Conservation (phyloP, 2,888 invertebrate genomes). For the Opisthograptis luteolata region DNA sequence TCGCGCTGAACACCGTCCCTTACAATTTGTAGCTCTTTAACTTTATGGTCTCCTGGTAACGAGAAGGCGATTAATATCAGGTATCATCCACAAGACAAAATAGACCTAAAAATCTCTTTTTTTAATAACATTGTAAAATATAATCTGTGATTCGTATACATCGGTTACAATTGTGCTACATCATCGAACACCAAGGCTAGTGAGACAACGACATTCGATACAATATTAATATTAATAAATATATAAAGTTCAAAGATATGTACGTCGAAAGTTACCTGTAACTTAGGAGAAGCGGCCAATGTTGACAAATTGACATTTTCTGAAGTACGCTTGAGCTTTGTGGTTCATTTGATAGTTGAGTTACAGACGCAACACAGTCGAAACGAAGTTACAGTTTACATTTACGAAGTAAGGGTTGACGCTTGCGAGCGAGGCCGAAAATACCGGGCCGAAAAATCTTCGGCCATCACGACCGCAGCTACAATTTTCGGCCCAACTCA, state of each 20-base stretch:
- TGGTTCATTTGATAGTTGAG: conserved; percentile 51
- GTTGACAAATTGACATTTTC: conserved; percentile 75
- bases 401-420: conserved; percentile 32
- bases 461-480: conserved; percentile 1
- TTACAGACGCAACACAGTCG: conserved; percentile 63
- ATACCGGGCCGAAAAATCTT: conserved; percentile 19
- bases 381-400: conserved; percentile 49
- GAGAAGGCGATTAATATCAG: conserved; percentile 72
- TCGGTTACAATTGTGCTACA: conserved; percentile 84
- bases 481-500: conserved; percentile 1
- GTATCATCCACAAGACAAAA: conserved; percentile 71
- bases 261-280: conserved; percentile 72
- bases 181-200: conserved; percentile 82
- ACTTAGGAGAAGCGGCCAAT: conserved; percentile 64
- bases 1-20: conserved; percentile 29
- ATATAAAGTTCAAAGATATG: conserved; percentile 79
- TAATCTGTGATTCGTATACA: conserved; percentile 81
- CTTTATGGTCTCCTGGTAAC: conserved; percentile 72
- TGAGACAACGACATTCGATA: conserved; percentile 68
- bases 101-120: conserved; percentile 81
- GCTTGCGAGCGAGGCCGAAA: conserved; percentile 31
- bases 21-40: conserved; percentile 40
- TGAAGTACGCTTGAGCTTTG: conserved; percentile 75
- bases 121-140: conserved; percentile 81
- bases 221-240: conserved; percentile 69